Base-by-base conservation (phyloP, 2,888 invertebrate species). In the Zaprionus obscuricornis region DNA sequence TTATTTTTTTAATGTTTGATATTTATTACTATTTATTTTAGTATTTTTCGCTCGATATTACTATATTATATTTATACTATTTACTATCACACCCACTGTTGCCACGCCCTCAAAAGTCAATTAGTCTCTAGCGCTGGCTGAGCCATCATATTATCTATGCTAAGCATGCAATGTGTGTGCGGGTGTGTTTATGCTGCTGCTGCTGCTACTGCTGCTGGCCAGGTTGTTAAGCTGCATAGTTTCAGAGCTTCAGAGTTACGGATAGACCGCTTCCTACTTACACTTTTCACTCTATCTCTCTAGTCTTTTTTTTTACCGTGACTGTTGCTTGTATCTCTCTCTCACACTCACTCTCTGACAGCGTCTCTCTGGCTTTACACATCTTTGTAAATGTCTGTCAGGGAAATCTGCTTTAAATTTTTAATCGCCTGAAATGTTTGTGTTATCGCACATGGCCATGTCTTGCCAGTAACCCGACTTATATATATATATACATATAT, bases 361-460 rank as follows among this genome's bases (percentile, higher is more conserved):
- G 16, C 16, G 5, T 0, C 31, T 14, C 14, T 22, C 2, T 34
- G 33, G 4, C 22, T 14, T 24, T 22, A 1, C 29, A 5, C 27
- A 22, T 31, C 37, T 34, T 31, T 29, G 45, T 24, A 7, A 20
- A 40, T 43, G 47, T 54, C 66, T 55, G 79, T 62, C 67, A 37
- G 37, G 54, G 20, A 66, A 68, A 68, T 73, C 63, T 62, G 60
- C 46, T 50, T 64, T 66, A 62, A 65, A 68, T 79, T 68, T 72
- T 55, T 76, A 68, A 75, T 76, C 68, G 51, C 60, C 43, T 52
- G 73, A 68, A 75, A 76, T 73, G 73, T 57, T 72, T 46, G 63
- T 64, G 60, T 50, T 66, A 67, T 75, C 67, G 55, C 59, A 55
- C 16, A 40, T 18, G 37, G 27, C 37, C 72, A 45, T 29, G 50